Evolutionary conservation across 2,888 invertebrate genomes (phyloP), one percentile per base, ranked within the genome.

Genomic region (Iselma pallidipennis): DNA sequence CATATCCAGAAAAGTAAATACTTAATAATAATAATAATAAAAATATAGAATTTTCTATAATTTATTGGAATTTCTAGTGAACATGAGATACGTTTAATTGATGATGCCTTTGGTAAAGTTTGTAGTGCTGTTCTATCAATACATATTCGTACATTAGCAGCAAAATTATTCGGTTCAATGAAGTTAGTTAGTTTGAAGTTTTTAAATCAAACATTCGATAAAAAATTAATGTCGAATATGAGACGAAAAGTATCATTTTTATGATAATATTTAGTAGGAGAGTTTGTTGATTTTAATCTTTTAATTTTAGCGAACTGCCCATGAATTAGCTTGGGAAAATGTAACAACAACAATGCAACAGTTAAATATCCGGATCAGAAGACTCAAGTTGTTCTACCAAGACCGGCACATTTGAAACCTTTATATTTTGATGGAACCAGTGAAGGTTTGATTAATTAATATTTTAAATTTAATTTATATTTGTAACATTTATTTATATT

Each of bases 181-280:
- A 89, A 89, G 51, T 87, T 87, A 55, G 98, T 99, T 4, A 93
- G 96, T 57, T 88, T 91, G 50, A 88, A 91, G 63, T 97, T 96
- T 82, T 85, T 99, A 56, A 90, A 95, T 76, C 98, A 99, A 83
- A 98, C 98, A 0, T 83, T 99, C 31, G 98, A 99, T 78, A 99
- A 99, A 81, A 98, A 98, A 78, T 87, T 97, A 23, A 96, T 97
- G 95, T 94, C 95, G 54, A 94, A 96, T 76, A 91, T 96, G 90
- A 89, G 92, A 62, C 72, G 81, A 62, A 82, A 81, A 85, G 92
- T 93, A 81, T 76, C 2, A 49, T n/a, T 33, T 16, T 21, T 45
- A 4, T n/a, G n/a, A n/a, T n/a, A n/a, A n/a, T n/a, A 55, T 48
- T 50, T 31, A 10, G 29, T 16, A 23, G 4, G 23, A 51, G 51